Evolutionary conservation across 2,797 vertebrate genomes (phyloP).

Genomic region (Tympanoctomys barrerae): DNA sequence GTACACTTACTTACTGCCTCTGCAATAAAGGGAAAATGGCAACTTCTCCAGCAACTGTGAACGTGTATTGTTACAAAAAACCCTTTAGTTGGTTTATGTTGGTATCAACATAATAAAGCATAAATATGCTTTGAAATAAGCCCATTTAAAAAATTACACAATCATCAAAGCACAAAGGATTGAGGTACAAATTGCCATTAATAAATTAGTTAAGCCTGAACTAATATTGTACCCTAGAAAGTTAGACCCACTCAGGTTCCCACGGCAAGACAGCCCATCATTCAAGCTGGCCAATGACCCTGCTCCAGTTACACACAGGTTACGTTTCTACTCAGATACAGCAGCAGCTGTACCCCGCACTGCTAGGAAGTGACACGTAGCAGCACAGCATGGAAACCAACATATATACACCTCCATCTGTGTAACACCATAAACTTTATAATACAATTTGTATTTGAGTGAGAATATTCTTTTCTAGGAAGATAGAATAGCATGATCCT

Average conservation of each 20-base stretch:
- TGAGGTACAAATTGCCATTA: conserved; percentile 58
- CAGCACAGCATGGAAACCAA: conserved; percentile 61
- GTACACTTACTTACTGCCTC: neutral
- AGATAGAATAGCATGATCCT: conserved; percentile 34
- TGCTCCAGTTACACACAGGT: conserved; percentile 11
- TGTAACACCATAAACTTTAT: conserved; percentile 56
- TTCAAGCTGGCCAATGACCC: conserved; percentile 54
- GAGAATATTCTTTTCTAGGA: conserved; percentile 47
- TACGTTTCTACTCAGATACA: conserved; percentile 38
- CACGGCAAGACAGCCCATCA: neutral
- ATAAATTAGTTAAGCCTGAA: conserved; percentile 54
- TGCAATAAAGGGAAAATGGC: conserved; percentile 14
- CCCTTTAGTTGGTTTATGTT: neutral
- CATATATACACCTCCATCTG: conserved; percentile 26
- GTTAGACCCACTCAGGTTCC: neutral
- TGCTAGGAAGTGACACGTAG: conserved; percentile 48
- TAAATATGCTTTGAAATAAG: conserved; percentile 63
- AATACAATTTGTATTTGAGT: conserved; percentile 47
- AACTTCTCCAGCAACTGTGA: conserved; percentile 39
- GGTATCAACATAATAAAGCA: conserved; percentile 50
- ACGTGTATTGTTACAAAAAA: conserved; percentile 18
- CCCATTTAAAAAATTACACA: conserved; percentile 58
- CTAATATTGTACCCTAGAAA: neutral
- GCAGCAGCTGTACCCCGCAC: neutral
- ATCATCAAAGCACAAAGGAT: conserved; percentile 51